A percentile compares a stretch with the other conserved stretches of the same genome.
Evolutionary conservation across 2,888 invertebrate genomes (phyloP).

Genomic region (Macroteleia sp.): DNA sequence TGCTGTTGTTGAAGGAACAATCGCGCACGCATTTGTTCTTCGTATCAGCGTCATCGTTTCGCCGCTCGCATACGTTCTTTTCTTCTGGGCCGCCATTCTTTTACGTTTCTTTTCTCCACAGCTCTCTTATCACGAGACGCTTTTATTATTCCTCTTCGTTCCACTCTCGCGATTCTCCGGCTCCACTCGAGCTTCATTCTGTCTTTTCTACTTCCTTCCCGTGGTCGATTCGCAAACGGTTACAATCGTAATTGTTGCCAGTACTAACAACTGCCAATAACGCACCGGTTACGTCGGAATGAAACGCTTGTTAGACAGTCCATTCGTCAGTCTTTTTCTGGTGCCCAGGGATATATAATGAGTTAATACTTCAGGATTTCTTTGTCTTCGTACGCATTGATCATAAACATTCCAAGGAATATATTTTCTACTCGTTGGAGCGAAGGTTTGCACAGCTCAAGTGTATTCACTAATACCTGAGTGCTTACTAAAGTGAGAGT

Average conservation of each 20-base stretch:
- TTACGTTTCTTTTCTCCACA: conserved; percentile 2
- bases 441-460: conserved; percentile 8
- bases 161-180: conserved; percentile 39
- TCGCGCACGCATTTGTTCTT: conserved; percentile 48
- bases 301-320: conserved; percentile 50
- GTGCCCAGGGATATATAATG: conserved; percentile 38
- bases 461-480: conserved; percentile 22
- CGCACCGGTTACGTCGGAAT: conserved; percentile 15
- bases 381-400: conserved; percentile 38
- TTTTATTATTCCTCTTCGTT: conserved; percentile 44
- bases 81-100: conserved; percentile 26
- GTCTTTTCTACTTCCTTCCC: conserved; percentile 26
- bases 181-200: conserved; percentile 26
- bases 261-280: conserved; percentile 30
- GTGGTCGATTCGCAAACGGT: conserved; percentile 23
- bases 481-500: conserved; percentile 10
- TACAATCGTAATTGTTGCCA: conserved; percentile 35
- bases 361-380: conserved; percentile 40
- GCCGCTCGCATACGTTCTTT: conserved; percentile 18
- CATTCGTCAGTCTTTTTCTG: conserved; percentile 39
- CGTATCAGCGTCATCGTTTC: conserved; percentile 50
- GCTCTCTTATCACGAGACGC: conserved; percentile 38
- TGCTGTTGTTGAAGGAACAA: conserved; percentile 39
- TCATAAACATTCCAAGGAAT: conserved; percentile 38
- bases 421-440: conserved; percentile 25